A percentile compares a stretch with the other conserved stretches of the same genome.
These are phyloP conservation scores for Harpagifer antarcticus DNA, from an alignment of 2,797 vertebrate species.

Conservation along the genomic window DNA sequence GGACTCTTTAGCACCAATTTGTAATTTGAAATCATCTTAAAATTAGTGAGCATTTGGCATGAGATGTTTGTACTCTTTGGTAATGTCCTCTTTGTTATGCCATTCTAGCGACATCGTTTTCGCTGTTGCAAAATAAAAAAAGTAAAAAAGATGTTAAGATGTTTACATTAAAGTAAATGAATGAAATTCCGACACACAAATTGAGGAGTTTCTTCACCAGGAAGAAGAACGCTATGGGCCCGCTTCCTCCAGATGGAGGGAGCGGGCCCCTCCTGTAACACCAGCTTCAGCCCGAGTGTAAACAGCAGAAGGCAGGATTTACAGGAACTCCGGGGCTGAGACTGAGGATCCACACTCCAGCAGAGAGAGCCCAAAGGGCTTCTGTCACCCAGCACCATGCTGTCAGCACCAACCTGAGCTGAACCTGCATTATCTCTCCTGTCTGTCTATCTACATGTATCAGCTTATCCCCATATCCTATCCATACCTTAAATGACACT, in stretches of 20 bases:
- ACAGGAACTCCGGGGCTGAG: conserved; percentile 71
- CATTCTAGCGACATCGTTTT: too few species aligned
- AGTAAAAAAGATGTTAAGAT: too few species aligned
- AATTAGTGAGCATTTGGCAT: too few species aligned
- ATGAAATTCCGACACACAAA: too few species aligned
- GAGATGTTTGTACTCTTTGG: too few species aligned
- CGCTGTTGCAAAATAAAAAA: too few species aligned
- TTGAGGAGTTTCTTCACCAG: background rate
- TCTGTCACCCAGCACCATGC: conserved; percentile 60
- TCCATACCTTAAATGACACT: conserved; percentile 19
- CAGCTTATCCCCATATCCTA: conserved; percentile 7
- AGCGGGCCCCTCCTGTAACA: conserved; percentile 47
- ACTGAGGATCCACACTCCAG: conserved; percentile 63
- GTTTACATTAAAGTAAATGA: too few species aligned
- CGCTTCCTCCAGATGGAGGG: conserved; percentile 69
- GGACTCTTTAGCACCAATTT: conserved; percentile 2
- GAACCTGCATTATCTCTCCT: conserved; percentile 13
- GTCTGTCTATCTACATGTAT: background rate
- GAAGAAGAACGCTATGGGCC: conserved; percentile 5
- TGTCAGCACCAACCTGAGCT: conserved; percentile 47
- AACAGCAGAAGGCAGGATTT: conserved; percentile 83
- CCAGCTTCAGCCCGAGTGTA: conserved; percentile 63
- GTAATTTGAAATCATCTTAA: background rate
- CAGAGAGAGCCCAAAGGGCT: conserved; percentile 65
- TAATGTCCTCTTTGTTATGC: too few species aligned